Evolutionary conservation across 2,797 vertebrate genomes (phyloP), one percentile per base, ranked within the genome.

Genomic region (Coccyzus lansbergi): DNA sequence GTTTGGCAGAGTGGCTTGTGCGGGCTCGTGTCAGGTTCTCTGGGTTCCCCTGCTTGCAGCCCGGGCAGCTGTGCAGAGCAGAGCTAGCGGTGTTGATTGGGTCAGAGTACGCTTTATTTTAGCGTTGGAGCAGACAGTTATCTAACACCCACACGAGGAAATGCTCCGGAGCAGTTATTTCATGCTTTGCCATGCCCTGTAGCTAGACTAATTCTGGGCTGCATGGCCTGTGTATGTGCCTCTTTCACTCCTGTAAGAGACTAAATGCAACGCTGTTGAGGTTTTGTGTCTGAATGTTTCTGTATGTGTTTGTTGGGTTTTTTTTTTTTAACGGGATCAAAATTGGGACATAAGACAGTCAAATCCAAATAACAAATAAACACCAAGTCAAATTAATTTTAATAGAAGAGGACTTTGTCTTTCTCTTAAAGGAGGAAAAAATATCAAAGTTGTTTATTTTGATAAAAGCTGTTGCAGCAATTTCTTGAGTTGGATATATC

Each of bases 91-190:
- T 83, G 80, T 64, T 86, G 88, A 21, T 71, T 91, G 85, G 96
- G 92, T 96, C 94, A 91, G 65, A 65, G 83, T 44, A 64, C 62
- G 93, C 97, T 97, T 97, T 97, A 93, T 97, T 98, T 97, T 96
- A 97, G 93, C 64, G 80, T 94, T 97, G 93, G 95, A 97, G 95
- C 93, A 97, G 97, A 98, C 97, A 97, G 97, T 97, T 98, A 98
- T 97, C 97, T 97, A 97, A 97, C 97, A 97, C 97, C 97, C 97
- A 97, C 97, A 97, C 8, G 93, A 97, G 96, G 97, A 98, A 98
- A 97, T 98, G 91, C 94, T 98, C 95, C 85, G 96, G 97, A 97
- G 97, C 96, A 97, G 96, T 96, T 97, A 97, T 97, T 98, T 98
- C 97, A 97, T 98, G 96, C 93, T 95, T 96, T 97, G 97, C 97